Base-by-base conservation (phyloP, 2,888 invertebrate genomes). In the Cyaniris semiargus region DNA sequence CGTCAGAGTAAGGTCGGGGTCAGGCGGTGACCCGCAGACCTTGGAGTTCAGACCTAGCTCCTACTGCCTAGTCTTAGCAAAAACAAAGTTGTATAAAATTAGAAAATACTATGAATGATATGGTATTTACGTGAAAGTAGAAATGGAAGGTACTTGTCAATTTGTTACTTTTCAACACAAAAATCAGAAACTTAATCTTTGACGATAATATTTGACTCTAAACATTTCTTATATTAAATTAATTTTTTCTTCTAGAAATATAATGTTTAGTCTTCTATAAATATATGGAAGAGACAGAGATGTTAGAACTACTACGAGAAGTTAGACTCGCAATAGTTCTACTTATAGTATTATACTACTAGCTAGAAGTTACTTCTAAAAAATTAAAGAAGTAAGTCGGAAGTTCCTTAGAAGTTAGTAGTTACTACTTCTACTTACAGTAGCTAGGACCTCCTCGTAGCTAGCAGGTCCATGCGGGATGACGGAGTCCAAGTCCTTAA, bases 361-460 rank as follows among this genome's bases (percentile, higher is more conserved):
- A 44, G 1, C 10, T 10, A 44, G 44, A 44, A 44, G 44, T 44
- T 5, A 44, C 44, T 44, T 44, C 44, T 44, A 3, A 44, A 27
- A 48, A 48, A 4, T 48, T 48, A 48, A 3, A 48, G 15, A 15
- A 48, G 15, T 15, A 3, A 48, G 48, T 10, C 48, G 18, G 10
- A 38, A 38, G 38, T 38, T 48, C 1, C 48, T 48, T 48, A 48
- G 48, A 23, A 23, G 21, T 60, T 10, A 13, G 2, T 23, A 23
- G 21, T 60, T 10, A 13, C 2, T 23, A 23, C 3, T 4, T 71
- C 23, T 84, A 89, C 92, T 78, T 87, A 94, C 93, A 78, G 85
- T 91, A 76, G 91, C 92, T 79, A 94, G 82, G 78, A 89, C 92
- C 76, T 93, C 93, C 81, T 93, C 92, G 76, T 92, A 93, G 0